Evolutionary conservation across 2,888 invertebrate genomes (phyloP), one percentile per base, ranked within the genome.

Genomic region (Alcis repandata): DNA sequence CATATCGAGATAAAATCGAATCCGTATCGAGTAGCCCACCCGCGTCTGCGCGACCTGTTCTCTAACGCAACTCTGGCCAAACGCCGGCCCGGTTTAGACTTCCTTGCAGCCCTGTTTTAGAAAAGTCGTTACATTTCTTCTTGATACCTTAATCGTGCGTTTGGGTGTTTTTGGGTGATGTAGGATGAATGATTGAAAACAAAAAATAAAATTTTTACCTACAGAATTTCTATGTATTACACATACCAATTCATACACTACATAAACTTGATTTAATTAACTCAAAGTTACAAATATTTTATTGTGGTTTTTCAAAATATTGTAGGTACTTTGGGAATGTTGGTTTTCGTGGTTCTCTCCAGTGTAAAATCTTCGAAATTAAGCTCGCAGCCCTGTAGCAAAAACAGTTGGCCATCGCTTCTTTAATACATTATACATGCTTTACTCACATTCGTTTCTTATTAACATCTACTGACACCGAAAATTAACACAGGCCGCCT

Each of bases 371-470:
- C 7, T 46, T 11, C 6, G 15, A 43, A 57, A 40, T 33, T 9
- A 32, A 19, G 9, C 15, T 38, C 40, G 46, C 33, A 11, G 15
- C 53, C 46, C 58, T 0, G 0, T 1, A 32, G 9, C n/a, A 20
- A 65, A 57, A 60, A 38, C 15, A 20, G 11, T 65, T 61, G 46
- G 53, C 2, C 17, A 60, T 22, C 60, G 36, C 60, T 57, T 59
- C 56, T 69, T 88, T 88, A 88, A 90, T 89, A 88, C 89, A 89
- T 90, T 90, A 89, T 87, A 89, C 89, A 90, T 90, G 86, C 82
- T 83, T 79, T 77, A 78, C 72, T 82, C 45, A 68, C 61, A 65
- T 59, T 63, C 63, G 58, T 54, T 41, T 60, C 68, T 70, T 67
- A 70, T 70, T 72, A 71, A 71, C 72, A 69, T 73, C 61, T 51